Evolutionary conservation across 1,140 invertebrate genomes (phyloP).

Genomic region (Drosophila bipectinata): DNA sequence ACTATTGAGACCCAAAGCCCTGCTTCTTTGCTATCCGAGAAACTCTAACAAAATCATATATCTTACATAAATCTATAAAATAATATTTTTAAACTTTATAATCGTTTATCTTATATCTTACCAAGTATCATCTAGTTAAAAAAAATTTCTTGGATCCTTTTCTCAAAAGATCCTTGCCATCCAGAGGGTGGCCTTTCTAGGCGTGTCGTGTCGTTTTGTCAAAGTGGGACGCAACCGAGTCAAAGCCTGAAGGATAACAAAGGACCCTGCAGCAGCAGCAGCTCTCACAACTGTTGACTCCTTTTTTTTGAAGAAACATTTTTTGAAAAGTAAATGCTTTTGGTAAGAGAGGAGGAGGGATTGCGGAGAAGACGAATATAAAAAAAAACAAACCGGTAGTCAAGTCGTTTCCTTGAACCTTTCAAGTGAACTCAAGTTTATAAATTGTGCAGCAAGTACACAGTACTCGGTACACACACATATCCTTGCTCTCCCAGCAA

Average conservation of each 20-base stretch:
- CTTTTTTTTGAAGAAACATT: slow-evolving; percentile 25
- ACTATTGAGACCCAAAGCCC: too few species aligned
- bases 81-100: too few species aligned
- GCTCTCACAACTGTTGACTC: slow-evolving; percentile 58
- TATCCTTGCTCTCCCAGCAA: slow-evolving; percentile 6
- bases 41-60: too few species aligned
- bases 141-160: neutral
- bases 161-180: neutral
- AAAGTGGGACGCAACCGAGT: slow-evolving; percentile 80
- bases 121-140: too few species aligned
- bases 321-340: slow-evolving; percentile 2
- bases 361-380: neutral
- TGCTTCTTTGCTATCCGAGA: too few species aligned
- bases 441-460: slow-evolving; percentile 79
- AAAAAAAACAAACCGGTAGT: slow-evolving; percentile 61
- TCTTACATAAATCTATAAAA: too few species aligned
- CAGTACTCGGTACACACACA: slow-evolving; percentile 20
- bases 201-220: slow-evolving; percentile 51
- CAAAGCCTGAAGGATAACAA: slow-evolving; percentile 66
- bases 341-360: neutral
- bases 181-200: slow-evolving; percentile 4
- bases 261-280: slow-evolving; percentile 37
- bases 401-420: slow-evolving; percentile 76
- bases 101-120: too few species aligned
- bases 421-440: slow-evolving; percentile 82